phyloP scores from a whole-genome alignment of 2,888 invertebrate genomes.

The Epistrophe eligans region DNA sequence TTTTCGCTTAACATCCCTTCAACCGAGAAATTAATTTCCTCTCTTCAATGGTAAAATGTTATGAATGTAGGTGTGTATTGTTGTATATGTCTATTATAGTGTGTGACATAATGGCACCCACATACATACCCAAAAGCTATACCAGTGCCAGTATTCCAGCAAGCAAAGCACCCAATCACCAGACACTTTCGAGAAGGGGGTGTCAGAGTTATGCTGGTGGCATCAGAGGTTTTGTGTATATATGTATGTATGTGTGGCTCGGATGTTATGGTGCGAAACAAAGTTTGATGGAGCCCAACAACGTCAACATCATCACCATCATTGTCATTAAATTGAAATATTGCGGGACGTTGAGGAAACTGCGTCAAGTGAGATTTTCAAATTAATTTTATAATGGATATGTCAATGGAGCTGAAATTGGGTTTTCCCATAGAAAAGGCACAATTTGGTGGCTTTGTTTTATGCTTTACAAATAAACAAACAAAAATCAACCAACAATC shows the following conservation, averaged over 20 bases:
- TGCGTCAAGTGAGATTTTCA: slow-evolving; percentile 66
- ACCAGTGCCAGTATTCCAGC: too few relatives aligned
- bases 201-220: slow-evolving; percentile 20
- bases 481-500: neutral
- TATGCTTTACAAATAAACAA: neutral
- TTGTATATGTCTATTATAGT: slow-evolving; percentile 8
- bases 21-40: slow-evolving; percentile 75
- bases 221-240: slow-evolving; percentile 58
- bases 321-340: slow-evolving; percentile 74
- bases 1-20: slow-evolving; percentile 70
- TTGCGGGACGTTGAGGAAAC: slow-evolving; percentile 59
- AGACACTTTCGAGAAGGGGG: neutral
- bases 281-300: slow-evolving; percentile 70
- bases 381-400: slow-evolving; percentile 70
- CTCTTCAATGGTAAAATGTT: slow-evolving; percentile 26
- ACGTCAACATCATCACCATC: slow-evolving; percentile 67
- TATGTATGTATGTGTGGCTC: slow-evolving; percentile 50
- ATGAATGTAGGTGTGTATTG: slow-evolving; percentile 34
- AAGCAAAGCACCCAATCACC: neutral
- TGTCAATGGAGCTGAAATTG: slow-evolving; percentile 65
- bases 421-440: slow-evolving; percentile 37
- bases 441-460: slow-evolving; percentile 34
- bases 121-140: slow-evolving; percentile 1
- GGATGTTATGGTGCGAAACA: slow-evolving; percentile 79
- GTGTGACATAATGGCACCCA: slow-evolving; percentile 56